A percentile compares a stretch with the other conserved stretches of the same genome.
phyloP scores from a whole-genome alignment of 2,797 vertebrate species.

The Sebastes trivittatus region DNA sequence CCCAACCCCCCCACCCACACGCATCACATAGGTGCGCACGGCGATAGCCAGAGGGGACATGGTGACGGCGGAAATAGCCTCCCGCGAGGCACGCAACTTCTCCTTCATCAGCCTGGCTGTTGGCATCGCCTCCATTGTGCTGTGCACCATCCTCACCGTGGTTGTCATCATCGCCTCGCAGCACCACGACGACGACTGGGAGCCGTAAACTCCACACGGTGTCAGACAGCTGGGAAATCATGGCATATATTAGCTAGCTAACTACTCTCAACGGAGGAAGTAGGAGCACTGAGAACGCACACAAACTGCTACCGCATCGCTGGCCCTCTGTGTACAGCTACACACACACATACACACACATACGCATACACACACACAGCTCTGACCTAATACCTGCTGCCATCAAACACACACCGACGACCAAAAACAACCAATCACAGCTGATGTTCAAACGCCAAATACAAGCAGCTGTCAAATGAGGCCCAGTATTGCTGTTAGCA shows the following conservation, averaged over 20 bases:
- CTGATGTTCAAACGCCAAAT: constrained; percentile 44
- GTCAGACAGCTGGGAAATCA: constrained; percentile 8
- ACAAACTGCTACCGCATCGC: constrained; percentile 47
- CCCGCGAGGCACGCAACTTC: constrained; percentile 94
- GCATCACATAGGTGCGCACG: constrained; percentile 86
- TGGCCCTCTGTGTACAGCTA: constrained; percentile 40
- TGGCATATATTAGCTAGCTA: constrained; percentile 36
- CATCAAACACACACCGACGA: constrained; percentile 43
- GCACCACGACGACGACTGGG: constrained; percentile 96
- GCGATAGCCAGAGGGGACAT: constrained; percentile 93
- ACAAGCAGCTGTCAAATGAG: constrained; percentile 38
- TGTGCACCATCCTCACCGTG: constrained; percentile 95
- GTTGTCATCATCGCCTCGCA: constrained; percentile 96
- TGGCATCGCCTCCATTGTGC: constrained; percentile 94
- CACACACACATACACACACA: constrained; percentile 11
- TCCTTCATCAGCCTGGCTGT: constrained; percentile 97
- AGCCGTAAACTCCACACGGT: constrained; percentile 77
- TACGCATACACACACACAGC: constrained; percentile 34
- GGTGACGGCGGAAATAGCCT: constrained; percentile 94
- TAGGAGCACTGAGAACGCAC: constrained; percentile 47
- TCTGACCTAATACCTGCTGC: constrained; percentile 49
- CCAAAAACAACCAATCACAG: constrained; percentile 45
- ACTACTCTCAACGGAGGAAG: constrained; percentile 52
- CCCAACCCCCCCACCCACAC: not conserved
- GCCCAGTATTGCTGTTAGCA: constrained; percentile 41